A percentile compares a stretch with the other conserved stretches of the same genome.
phyloP scores from a whole-genome alignment of 2,797 vertebrate species.

The Sylvia borin region DNA sequence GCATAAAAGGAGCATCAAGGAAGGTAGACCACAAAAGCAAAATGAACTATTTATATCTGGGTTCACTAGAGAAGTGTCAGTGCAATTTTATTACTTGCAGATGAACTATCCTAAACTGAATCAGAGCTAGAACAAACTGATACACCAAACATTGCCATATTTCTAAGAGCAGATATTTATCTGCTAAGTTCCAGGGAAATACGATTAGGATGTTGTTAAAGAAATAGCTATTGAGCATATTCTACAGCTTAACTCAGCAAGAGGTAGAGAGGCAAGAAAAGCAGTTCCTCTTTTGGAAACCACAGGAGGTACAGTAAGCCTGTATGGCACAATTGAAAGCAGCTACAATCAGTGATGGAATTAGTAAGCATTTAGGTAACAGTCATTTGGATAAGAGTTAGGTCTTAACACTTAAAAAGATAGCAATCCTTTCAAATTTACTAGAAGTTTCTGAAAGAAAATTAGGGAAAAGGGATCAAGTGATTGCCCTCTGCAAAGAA shows the following conservation, averaged over 20 bases:
- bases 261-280: not conserved
- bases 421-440: not conserved
- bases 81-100: conserved; percentile 58
- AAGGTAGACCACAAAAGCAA: conserved; percentile 44
- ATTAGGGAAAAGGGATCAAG: not conserved
- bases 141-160: not conserved
- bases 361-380: not conserved
- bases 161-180: conserved; percentile 17
- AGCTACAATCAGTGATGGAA: not conserved
- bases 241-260: not conserved
- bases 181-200: not conserved
- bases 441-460: conserved; percentile 3
- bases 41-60: conserved; percentile 50
- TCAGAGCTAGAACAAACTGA: not conserved
- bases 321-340: not conserved
- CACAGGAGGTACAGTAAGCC: not conserved
- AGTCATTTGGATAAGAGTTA: not conserved
- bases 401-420: not conserved
- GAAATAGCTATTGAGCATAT: not conserved
- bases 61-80: conserved; percentile 33
- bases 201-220: not conserved
- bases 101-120: conserved; percentile 44
- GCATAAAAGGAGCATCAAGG: conserved; percentile 31
- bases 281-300: not conserved
- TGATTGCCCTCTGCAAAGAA: not conserved